Evolutionary conservation across 30 jellyfish, hydroid and myxozoan species (phyloP).

Genomic region (Nemopilema nomurai): DNA sequence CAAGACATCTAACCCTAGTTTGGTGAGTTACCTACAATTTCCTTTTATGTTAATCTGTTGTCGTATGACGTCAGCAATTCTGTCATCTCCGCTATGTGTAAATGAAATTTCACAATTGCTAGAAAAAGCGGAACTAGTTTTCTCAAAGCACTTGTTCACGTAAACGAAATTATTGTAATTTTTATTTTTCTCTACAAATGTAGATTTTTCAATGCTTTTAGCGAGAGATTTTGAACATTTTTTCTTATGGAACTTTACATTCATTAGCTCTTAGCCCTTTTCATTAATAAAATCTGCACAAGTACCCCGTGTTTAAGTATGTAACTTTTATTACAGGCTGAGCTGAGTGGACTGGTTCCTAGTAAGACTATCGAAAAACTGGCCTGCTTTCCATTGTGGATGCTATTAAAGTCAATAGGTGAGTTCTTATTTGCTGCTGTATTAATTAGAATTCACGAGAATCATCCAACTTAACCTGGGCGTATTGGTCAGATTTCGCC

Average conservation of each 20-base stretch:
- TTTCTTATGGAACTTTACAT: too few species aligned
- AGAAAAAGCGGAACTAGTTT: too few species aligned
- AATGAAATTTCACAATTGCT: too few species aligned
- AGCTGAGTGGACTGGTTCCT: slow-evolving; percentile 54
- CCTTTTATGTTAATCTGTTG: neutral
- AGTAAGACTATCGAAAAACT: slow-evolving; percentile 45
- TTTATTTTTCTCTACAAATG: too few species aligned
- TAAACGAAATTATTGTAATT: too few species aligned
- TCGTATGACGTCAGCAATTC: too few species aligned
- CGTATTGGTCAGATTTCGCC: too few species aligned
- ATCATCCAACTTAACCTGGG: too few species aligned
- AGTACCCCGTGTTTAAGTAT: neutral
- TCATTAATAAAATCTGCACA: neutral
- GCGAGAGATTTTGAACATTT: too few species aligned
- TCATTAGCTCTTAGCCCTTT: neutral
- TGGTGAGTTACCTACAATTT: slow-evolving; percentile 44
- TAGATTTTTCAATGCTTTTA: too few species aligned
- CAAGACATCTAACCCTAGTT: slow-evolving; percentile 62
- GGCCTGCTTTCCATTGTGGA: slow-evolving; percentile 77
- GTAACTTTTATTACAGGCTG: slow-evolving; percentile 49
- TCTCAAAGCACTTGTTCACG: too few species aligned
- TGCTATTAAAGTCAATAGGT: slow-evolving; percentile 75
- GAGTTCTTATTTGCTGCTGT: neutral
- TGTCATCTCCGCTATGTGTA: too few species aligned
- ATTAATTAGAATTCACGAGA: neutral